phyloP scores from a whole-genome alignment of 2,888 invertebrate genomes.

The Acleris literana region DNA sequence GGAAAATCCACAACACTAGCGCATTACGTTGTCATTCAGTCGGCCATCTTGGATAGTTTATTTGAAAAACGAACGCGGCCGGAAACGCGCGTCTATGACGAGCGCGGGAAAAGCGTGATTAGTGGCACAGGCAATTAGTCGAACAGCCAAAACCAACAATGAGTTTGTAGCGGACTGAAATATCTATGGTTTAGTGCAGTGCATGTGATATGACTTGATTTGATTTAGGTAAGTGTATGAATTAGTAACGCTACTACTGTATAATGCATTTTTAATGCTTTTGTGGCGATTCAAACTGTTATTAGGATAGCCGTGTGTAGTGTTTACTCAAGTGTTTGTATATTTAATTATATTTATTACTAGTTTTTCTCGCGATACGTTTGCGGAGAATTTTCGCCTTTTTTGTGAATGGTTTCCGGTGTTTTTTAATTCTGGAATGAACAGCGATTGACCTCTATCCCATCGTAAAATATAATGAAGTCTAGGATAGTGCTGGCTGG shows the following conservation, averaged over 20 bases:
- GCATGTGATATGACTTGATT: constrained; percentile 1
- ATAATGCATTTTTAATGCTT: constrained; percentile 2
- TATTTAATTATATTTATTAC: background rate
- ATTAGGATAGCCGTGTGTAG: background rate
- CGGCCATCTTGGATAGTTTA: constrained; percentile 76
- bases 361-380: background rate
- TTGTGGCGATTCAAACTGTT: constrained; percentile 8
- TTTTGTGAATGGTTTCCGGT: too few species aligned
- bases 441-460: too few species aligned
- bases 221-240: constrained; percentile 9
- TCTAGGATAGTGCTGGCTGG: too few species aligned
- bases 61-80: constrained; percentile 75
- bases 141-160: constrained; percentile 9
- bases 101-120: constrained; percentile 53
- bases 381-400: too few species aligned
- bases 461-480: too few species aligned
- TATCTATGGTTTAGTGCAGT: constrained; percentile 7
- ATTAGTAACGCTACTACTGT: background rate
- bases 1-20: constrained; percentile 50
- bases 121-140: constrained; percentile 15
- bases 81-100: constrained; percentile 63
- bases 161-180: background rate
- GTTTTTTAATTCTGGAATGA: too few species aligned
- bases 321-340: background rate
- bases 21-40: constrained; percentile 58